A percentile compares a stretch with the other conserved stretches of the same genome.
phyloP scores from a whole-genome alignment of 2,113 vertebrate genomes.

The Chionis minor region DNA sequence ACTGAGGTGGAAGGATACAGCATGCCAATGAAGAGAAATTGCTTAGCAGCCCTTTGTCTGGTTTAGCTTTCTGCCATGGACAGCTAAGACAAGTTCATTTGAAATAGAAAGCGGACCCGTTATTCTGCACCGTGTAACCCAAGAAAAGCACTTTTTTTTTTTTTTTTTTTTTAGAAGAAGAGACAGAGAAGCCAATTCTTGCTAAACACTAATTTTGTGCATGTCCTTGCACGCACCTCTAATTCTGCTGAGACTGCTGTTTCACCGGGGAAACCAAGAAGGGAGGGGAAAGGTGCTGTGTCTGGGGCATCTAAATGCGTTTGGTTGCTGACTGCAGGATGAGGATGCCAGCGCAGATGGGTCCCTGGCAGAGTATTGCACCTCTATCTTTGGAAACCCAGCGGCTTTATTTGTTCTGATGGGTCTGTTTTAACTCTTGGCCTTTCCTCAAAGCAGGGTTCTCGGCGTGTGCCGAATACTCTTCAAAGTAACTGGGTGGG shows the following conservation, averaged over 20 bases:
- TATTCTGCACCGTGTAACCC: not conserved
- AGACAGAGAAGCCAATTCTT: not conserved
- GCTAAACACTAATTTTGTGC: not conserved
- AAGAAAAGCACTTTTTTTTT: not conserved
- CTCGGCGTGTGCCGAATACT: not conserved
- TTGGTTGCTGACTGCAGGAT: not conserved
- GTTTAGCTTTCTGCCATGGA: not conserved
- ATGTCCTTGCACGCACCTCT: not conserved
- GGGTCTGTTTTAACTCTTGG: not conserved
- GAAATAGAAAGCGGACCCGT: not conserved
- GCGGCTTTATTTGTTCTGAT: not conserved
- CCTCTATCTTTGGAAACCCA: not conserved
- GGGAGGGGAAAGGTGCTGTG: not conserved
- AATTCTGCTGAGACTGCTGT: conserved; percentile 12
- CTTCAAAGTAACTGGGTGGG: not conserved
- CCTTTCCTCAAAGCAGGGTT: not conserved
- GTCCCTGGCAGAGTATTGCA: not conserved
- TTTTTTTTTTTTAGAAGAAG: not conserved
- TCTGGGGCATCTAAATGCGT: not conserved
- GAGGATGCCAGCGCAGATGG: not conserved
- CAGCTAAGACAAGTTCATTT: not conserved
- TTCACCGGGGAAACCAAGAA: not conserved
- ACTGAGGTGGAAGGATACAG: not conserved
- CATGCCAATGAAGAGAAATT: not conserved
- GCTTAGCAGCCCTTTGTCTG: not conserved